Evolutionary conservation across 2,888 invertebrate species (phyloP), one percentile per base, ranked within the genome.

Genomic region (Rhingia campestris): DNA sequence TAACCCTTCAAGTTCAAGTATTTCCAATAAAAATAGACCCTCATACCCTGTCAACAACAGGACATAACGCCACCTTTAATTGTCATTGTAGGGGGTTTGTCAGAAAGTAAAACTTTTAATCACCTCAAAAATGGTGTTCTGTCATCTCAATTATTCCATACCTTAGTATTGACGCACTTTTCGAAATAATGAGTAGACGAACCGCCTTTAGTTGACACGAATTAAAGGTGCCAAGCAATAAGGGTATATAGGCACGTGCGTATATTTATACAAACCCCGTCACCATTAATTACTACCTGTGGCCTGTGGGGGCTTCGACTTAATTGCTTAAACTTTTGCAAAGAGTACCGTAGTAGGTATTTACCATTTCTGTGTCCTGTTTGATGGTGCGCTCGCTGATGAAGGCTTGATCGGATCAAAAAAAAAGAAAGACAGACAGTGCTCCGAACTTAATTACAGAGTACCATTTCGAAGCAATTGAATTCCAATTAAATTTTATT

Each of bases 401-500:
- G 43, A 14, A 12, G 30, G 35, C 37, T 7, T 3, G 39, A 7
- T 30, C n/a, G 4, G 47, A 9, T 37, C 33, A 43, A 45, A 30
- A 30, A 45, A 6, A 9, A 30, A 45, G 35, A 37, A 37, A n/a
- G 30, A 6, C 6, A 30, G 47, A 14, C 6, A 30, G 47, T 10
- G 43, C 9, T 37, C 10, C 49, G 32, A 84, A 75, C 74, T 74
- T 80, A 84, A 80, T 84, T 80, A 75, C 64, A 84, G 61, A 74
- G 74, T 74, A 74, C 51, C 49, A 63, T 67, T 77, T 82, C 51
- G 69, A 75, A 70, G 54, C 74, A 80, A 84, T 84, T 84, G 70
- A 84, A 80, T 59, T 56, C 47, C 74, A 84, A 84, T 80, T 80
- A 74, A 84, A 80, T 74, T 80, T 84, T 80, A 84, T 70, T 74